Evolutionary conservation across 1,140 invertebrate species (phyloP), one percentile per base, ranked within the genome.

Genomic region (Parapsyche elsis): DNA sequence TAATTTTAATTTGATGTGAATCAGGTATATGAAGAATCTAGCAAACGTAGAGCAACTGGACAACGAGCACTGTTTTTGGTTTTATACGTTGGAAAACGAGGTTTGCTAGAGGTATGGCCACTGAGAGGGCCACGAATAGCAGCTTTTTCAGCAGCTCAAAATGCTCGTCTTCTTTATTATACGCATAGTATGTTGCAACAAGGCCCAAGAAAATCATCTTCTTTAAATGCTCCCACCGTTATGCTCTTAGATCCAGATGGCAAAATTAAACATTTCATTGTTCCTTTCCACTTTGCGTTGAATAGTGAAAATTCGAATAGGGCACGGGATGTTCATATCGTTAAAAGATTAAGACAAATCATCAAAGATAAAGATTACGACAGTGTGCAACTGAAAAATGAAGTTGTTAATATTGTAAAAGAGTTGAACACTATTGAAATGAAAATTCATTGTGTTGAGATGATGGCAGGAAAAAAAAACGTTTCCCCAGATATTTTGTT

Each of bases 281-380:
- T 98, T 84, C 97, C 97, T 14, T 99, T 98, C 87, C 96, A 98
- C 87, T 94, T 94, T 86, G 92, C 94, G 4, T 87, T 97, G n/a
- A 94, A 94, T 85, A 96, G 94, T 83, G 95, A 95, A 87, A 96
- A 95, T 87, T 96, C 94, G 80, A 93, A 94, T 84, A 91, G 94
- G 84, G 94, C 96, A 0, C 91, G 95, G 83, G 97, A 98, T 87
- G 91, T 97, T 57, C 95, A 98, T 88, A 87, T 97, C 49, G 89
- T 97, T 67, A 94, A 95, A 84, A 94, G 95, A 83, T 85, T 96
- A n/a, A 92, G 93, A 83, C 91, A 91, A 46, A 89, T 92, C 81
- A 86, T 95, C 9, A 92, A 92, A 81, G 88, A 88, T 79, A 82
- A 83, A 26, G 75, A 85, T 9, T 30, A 77, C n/a, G 49, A 83